Evolutionary conservation across 2,888 invertebrate species (phyloP).

Genomic region (Tethea ocularis): DNA sequence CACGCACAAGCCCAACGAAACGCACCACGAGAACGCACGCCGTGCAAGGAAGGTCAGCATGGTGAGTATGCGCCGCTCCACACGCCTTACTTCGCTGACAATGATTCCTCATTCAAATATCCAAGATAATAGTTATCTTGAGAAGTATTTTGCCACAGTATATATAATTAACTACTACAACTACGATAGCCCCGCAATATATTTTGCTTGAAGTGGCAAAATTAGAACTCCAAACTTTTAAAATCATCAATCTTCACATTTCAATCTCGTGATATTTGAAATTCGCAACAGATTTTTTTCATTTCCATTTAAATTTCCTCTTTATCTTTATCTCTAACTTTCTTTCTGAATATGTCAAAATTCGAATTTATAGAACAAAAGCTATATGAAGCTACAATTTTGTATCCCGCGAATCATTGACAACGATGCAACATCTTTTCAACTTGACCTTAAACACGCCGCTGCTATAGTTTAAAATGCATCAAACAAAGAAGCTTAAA

Average conservation of each 20-base stretch:
- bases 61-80: constrained; percentile 86
- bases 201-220: neutral
- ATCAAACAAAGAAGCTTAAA: constrained; percentile 16
- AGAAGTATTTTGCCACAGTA: neutral
- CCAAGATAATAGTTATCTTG: neutral
- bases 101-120: constrained; percentile 49
- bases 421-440: constrained; percentile 65
- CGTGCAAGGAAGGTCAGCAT: constrained; percentile 94
- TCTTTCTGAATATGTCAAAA: too few relatives aligned
- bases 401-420: constrained; percentile 58
- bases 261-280: neutral
- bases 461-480: constrained; percentile 27
- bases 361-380: neutral
- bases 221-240: neutral
- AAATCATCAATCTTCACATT: neutral
- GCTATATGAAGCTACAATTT: neutral
- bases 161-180: neutral
- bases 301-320: too few relatives aligned
- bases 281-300: too few relatives aligned
- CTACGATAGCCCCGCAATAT: neutral
- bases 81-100: constrained; percentile 61
- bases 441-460: constrained; percentile 61
- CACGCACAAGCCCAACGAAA: constrained; percentile 84
- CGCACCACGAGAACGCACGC: constrained; percentile 79
- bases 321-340: too few relatives aligned